Conservation (phyloP, 2,888 invertebrate species). For the Lasiommata megera region DNA sequence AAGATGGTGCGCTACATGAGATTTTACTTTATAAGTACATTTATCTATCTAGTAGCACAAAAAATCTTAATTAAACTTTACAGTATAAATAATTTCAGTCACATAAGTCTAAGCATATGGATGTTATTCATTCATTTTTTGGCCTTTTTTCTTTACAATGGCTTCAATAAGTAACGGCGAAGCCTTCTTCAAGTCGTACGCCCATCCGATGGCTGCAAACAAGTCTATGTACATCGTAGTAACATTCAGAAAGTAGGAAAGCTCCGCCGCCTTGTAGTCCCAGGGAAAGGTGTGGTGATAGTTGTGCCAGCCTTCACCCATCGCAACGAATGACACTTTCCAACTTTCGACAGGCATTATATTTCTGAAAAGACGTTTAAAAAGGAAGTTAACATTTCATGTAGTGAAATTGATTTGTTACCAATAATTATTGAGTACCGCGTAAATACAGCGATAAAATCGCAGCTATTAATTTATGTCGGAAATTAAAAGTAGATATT, state of each 20-base stretch:
- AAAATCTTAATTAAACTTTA: too few species aligned
- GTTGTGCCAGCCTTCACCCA: constrained; percentile 97
- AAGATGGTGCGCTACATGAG: too few species aligned
- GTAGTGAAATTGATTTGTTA: too few species aligned
- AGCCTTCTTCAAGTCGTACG: constrained; percentile 87
- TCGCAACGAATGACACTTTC: constrained; percentile 85
- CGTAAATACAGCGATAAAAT: too few species aligned
- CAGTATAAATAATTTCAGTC: too few species aligned
- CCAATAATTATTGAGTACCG: not conserved
- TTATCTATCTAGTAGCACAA: too few species aligned
- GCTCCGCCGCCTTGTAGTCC: constrained; percentile 95
- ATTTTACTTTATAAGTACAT: too few species aligned
- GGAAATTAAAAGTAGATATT: too few species aligned
- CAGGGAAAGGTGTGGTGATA: constrained; percentile 96
- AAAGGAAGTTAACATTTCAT: not conserved
- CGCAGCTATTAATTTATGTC: too few species aligned
- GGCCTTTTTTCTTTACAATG: constrained; percentile 80
- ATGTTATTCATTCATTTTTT: not conserved
- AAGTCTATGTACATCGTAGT: constrained; percentile 86
- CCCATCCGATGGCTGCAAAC: constrained; percentile 88
- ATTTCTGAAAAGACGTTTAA: constrained; percentile 80
- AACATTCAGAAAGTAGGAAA: constrained; percentile 86
- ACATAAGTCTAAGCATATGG: too few species aligned
- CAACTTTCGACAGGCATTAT: constrained; percentile 91
- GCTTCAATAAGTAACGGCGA: constrained; percentile 76